Conservation (phyloP, 1,140 invertebrate species). For the Calliphora vicina region DNA sequence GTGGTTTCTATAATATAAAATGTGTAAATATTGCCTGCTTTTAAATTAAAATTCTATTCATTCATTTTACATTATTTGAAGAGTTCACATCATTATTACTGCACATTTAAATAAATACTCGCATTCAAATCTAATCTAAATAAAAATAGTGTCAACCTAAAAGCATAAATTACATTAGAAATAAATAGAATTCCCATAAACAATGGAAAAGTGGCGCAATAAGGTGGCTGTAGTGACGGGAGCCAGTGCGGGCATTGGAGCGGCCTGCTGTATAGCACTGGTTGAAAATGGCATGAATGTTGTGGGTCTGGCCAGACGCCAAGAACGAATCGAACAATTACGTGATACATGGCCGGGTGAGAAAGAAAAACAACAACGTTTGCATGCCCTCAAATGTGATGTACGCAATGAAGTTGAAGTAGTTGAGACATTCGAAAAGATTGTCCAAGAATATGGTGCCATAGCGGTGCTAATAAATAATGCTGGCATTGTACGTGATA, state of each 20-base stretch:
- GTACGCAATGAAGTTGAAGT: slow-evolving; percentile 73
- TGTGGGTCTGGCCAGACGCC: slow-evolving; percentile 66
- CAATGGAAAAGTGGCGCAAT: slow-evolving; percentile 38
- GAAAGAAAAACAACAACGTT: slow-evolving; percentile 54
- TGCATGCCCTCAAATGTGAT: slow-evolving; percentile 68
- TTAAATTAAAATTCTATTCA: too few relatives aligned
- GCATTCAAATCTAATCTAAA: too few relatives aligned
- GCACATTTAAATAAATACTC: too few relatives aligned
- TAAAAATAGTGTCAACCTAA: too few relatives aligned
- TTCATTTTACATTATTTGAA: too few relatives aligned
- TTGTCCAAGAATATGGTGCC: slow-evolving; percentile 69
- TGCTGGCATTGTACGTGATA: slow-evolving; percentile 67
- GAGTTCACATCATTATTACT: too few relatives aligned
- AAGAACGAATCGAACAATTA: slow-evolving; percentile 50
- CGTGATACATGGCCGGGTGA: slow-evolving; percentile 44
- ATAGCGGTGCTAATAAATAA: slow-evolving; percentile 79
- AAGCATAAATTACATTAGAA: too few relatives aligned
- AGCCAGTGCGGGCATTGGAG: slow-evolving; percentile 66
- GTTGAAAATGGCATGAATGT: slow-evolving; percentile 66
- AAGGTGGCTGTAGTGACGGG: slow-evolving; percentile 38
- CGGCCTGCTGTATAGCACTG: slow-evolving; percentile 60
- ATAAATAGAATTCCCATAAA: neutral
- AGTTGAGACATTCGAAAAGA: slow-evolving; percentile 70
- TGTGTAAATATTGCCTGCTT: too few relatives aligned
- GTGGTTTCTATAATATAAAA: too few relatives aligned